A percentile compares a stretch with the other conserved stretches of the same genome.
Conservation (phyloP, 2,797 vertebrate genomes). For the Aselliscus stoliczkanus region DNA sequence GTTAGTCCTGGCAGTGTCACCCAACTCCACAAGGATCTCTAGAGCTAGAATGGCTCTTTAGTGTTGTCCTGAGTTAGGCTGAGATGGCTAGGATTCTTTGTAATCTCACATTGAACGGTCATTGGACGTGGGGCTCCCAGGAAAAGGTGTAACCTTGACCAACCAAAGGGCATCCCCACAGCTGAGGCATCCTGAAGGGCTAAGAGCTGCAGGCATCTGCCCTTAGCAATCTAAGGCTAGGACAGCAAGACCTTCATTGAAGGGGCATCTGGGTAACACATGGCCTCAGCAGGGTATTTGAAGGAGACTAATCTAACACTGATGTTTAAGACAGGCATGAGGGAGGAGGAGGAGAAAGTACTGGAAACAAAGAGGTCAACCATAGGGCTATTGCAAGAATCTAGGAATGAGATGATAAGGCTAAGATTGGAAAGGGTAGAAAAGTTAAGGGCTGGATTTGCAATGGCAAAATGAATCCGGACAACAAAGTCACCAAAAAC, state of each 20-base stretch:
- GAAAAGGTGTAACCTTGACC: background rate
- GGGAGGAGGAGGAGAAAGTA: background rate
- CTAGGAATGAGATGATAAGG: background rate
- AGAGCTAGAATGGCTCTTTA: background rate
- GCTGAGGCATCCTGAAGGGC: background rate
- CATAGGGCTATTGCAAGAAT: background rate
- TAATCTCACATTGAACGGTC: background rate
- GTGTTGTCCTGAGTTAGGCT: background rate
- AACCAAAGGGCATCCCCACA: fast-evolving
- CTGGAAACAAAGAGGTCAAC: background rate
- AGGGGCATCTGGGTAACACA: fast-evolving
- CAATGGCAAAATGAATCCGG: background rate
- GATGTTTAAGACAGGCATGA: background rate
- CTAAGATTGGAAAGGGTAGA: background rate
- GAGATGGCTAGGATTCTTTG: background rate
- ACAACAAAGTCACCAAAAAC: background rate
- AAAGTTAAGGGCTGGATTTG: background rate
- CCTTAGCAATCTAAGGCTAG: background rate
- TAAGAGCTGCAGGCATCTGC: background rate
- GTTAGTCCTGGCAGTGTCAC: background rate
- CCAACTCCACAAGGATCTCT: background rate
- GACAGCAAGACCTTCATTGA: background rate
- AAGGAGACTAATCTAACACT: background rate
- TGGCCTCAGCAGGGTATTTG: background rate
- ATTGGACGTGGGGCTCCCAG: background rate